These are phyloP conservation scores for Brienomyrus brachyistius DNA, from an alignment of 2,113 vertebrate genomes.

Conservation along the genomic window DNA sequence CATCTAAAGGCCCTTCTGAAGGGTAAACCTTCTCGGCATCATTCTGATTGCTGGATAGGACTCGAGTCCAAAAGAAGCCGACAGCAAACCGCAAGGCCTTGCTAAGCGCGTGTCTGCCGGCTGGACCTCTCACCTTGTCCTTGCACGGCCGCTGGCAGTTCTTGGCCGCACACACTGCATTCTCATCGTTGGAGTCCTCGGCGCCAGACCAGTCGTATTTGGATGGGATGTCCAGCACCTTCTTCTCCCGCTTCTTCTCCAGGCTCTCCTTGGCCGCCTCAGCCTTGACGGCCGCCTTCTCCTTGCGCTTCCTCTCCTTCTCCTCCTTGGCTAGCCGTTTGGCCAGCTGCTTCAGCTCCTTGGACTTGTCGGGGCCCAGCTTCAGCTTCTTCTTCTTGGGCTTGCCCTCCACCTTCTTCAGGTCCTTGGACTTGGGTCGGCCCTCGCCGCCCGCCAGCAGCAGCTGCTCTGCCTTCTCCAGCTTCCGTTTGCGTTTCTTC, in stretches of 20 bases:
- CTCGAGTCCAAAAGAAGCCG: background rate
- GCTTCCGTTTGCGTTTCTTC: slow-evolving; percentile 85
- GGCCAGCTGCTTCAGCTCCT: slow-evolving; percentile 89
- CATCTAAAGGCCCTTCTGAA: background rate
- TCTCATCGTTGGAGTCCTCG: slow-evolving; percentile 93
- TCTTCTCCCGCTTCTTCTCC: slow-evolving; percentile 90
- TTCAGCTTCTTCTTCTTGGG: slow-evolving; percentile 97
- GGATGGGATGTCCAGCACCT: slow-evolving; percentile 92
- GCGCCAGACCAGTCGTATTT: slow-evolving; percentile 98
- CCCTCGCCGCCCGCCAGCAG: slow-evolving; percentile 56
- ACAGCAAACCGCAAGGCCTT: background rate
- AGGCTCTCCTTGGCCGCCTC: slow-evolving; percentile 76
- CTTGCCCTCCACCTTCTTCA: slow-evolving; percentile 78
- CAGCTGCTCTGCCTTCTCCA: slow-evolving; percentile 82
- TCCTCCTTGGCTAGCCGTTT: slow-evolving; percentile 92
- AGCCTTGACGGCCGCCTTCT: slow-evolving; percentile 78
- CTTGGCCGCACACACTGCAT: slow-evolving; percentile 88
- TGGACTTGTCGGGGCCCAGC: slow-evolving; percentile 81
- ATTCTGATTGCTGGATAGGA: background rate
- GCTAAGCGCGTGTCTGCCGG: background rate
- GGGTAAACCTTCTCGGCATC: background rate
- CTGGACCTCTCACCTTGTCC: slow-evolving; percentile 78
- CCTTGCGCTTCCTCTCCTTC: slow-evolving; percentile 87
- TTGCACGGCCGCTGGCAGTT: slow-evolving; percentile 96
- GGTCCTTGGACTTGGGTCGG: slow-evolving; percentile 80